phyloP scores from a whole-genome alignment of 1,140 invertebrate species.

The Achatina immaculata region DNA sequence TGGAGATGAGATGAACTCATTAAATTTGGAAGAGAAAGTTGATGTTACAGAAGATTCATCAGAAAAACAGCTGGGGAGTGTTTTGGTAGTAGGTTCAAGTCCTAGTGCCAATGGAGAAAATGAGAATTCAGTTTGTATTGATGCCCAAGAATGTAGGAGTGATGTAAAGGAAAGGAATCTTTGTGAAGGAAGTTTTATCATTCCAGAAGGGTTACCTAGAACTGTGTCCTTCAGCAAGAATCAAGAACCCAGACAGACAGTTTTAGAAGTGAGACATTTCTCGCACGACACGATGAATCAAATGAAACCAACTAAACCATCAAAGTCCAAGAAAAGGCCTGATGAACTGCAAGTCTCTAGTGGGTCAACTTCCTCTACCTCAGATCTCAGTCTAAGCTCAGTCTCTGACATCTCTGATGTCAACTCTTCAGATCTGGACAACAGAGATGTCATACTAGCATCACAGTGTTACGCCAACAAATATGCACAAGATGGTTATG shows the following conservation, averaged over 20 bases:
- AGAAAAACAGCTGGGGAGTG: background rate
- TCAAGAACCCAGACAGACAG: too few relatives aligned
- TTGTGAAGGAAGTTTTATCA: too few relatives aligned
- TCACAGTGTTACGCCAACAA: slow-evolving; percentile 26
- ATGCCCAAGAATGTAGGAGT: background rate
- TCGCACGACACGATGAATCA: too few relatives aligned
- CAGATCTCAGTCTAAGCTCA: background rate
- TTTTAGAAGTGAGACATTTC: too few relatives aligned
- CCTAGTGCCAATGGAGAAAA: background rate
- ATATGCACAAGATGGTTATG: slow-evolving; percentile 14
- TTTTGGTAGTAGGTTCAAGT: background rate
- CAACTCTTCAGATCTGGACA: slow-evolving; percentile 2
- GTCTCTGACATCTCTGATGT: slow-evolving; percentile 19
- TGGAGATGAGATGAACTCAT: background rate
- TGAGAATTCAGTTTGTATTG: background rate
- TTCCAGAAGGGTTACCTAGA: too few relatives aligned
- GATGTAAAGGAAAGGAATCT: too few relatives aligned
- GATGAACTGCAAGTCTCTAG: slow-evolving; percentile 28
- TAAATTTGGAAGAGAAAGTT: background rate
- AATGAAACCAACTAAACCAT: slow-evolving; percentile 21
- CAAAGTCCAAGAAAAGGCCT: slow-evolving; percentile 22
- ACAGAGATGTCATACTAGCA: background rate
- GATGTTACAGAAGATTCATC: background rate
- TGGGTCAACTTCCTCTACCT: slow-evolving; percentile 32
- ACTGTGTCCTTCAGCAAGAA: too few relatives aligned